A percentile compares a stretch with the other conserved stretches of the same genome.
phyloP scores from a whole-genome alignment of 2,888 invertebrate genomes.

The Drosophila anomelani region DNA sequence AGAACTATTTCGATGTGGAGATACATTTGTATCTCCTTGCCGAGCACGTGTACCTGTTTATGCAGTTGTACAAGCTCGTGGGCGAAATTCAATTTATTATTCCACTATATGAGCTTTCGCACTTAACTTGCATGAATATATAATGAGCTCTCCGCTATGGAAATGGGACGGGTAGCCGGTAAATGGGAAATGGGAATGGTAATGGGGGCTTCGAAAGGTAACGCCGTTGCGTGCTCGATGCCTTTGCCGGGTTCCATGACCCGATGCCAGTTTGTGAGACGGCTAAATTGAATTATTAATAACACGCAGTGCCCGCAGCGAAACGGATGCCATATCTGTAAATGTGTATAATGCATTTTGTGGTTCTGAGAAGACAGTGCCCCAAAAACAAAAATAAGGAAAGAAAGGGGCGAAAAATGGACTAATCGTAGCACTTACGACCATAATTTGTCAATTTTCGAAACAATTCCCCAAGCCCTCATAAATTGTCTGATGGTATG shows the following conservation, averaged over 20 bases:
- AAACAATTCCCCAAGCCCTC: slow-evolving; percentile 72
- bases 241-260: slow-evolving; percentile 27
- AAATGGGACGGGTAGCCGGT: slow-evolving; percentile 14
- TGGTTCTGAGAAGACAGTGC: slow-evolving; percentile 52
- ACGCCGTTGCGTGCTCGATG: slow-evolving; percentile 55
- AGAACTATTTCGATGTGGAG: slow-evolving; percentile 14
- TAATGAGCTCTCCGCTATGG: slow-evolving; percentile 56
- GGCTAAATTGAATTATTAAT: slow-evolving; percentile 73
- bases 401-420: slow-evolving; percentile 22
- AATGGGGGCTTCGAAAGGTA: slow-evolving; percentile 20
- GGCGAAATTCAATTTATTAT: slow-evolving; percentile 73
- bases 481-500: slow-evolving; percentile 59
- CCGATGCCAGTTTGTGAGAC: slow-evolving; percentile 55
- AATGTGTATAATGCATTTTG: slow-evolving; percentile 25
- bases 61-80: slow-evolving; percentile 62
- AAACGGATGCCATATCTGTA: slow-evolving; percentile 29
- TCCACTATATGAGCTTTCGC: slow-evolving; percentile 75
- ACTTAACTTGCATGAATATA: slow-evolving; percentile 77
- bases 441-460: slow-evolving; percentile 79
- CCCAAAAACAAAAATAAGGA: slow-evolving; percentile 25
- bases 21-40: slow-evolving; percentile 54
- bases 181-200: slow-evolving; percentile 10
- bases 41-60: slow-evolving; percentile 58
- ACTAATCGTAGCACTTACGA: slow-evolving; percentile 76
- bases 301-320: slow-evolving; percentile 58